Percentiles rank a stretch among this genome's conserved stretches.
Conservation (phyloP, 2,113 vertebrate genomes). For the Psittacara wagleri region DNA sequence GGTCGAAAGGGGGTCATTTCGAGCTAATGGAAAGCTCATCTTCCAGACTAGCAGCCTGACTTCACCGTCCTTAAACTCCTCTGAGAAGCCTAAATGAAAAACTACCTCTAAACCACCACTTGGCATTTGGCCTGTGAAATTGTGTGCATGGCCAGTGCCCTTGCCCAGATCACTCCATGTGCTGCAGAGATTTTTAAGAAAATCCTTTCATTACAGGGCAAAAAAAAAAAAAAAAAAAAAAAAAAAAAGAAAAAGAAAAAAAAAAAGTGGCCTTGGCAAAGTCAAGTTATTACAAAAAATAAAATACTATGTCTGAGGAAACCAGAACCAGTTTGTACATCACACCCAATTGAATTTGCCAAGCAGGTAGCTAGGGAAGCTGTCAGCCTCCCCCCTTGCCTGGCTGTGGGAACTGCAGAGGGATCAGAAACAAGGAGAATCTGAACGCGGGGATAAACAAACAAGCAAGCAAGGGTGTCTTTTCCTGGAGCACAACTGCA, state of each 20-base stretch:
- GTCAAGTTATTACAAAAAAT: background rate
- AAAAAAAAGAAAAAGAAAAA: fast-evolving
- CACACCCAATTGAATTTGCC: fast-evolving
- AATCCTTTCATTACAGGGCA: background rate
- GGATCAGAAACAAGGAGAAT: background rate
- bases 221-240: no score
- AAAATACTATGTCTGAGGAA: fast-evolving
- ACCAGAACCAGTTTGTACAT: background rate
- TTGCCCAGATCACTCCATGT: background rate
- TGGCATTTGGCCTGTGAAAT: fast-evolving
- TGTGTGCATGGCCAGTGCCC: background rate
- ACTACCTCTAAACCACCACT: fast-evolving
- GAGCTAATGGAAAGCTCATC: background rate
- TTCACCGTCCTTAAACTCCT: background rate
- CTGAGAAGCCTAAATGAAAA: background rate
- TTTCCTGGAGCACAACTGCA: background rate
- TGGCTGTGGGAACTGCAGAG: background rate
- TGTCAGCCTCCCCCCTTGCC: background rate
- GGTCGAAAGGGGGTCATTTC: background rate
- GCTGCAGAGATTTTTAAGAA: background rate
- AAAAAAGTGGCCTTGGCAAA: fast-evolving
- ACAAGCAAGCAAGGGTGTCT: background rate
- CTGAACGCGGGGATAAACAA: background rate
- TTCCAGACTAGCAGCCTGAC: background rate
- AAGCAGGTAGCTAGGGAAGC: background rate